Conservation (phyloP, 2,113 vertebrate species). For the Phodopus roborovskii region DNA sequence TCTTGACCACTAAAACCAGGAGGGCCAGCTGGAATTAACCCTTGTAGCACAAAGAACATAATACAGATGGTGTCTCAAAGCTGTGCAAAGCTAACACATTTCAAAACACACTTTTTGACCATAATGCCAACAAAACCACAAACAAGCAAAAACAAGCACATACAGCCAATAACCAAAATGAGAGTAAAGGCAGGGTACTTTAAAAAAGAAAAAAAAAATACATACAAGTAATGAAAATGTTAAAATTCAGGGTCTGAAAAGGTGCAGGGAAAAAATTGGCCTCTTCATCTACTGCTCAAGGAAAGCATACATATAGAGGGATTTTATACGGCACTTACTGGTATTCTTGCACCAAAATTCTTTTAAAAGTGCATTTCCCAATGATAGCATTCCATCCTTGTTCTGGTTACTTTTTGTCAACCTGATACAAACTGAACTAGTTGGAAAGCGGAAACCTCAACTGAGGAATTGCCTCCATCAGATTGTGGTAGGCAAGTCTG, state of each 20-base stretch:
- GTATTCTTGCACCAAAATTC: background rate
- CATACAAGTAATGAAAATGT: background rate
- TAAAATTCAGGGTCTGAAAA: background rate
- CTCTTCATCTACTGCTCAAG: conserved; percentile 23
- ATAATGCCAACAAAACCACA: background rate
- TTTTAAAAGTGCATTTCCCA: conserved; percentile 19
- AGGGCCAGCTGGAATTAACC: conserved; percentile 39
- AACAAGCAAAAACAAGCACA: background rate
- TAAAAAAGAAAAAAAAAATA: background rate
- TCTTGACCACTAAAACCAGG: conserved; percentile 33
- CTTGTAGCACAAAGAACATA: background rate
- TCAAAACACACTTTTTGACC: background rate
- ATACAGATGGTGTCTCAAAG: background rate
- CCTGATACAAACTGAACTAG: background rate
- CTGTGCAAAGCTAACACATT: background rate
- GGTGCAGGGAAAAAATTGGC: background rate
- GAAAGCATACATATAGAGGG: conserved; percentile 19
- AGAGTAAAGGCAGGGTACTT: background rate
- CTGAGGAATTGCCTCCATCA: background rate
- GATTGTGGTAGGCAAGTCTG: background rate
- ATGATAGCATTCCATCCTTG: no score
- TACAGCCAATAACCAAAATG: background rate
- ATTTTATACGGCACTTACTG: conserved; percentile 2
- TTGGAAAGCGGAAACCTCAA: background rate
- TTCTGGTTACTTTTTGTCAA: background rate